Conservation (phyloP, 2,888 invertebrate genomes). For the Alviniconcha strummeri region DNA sequence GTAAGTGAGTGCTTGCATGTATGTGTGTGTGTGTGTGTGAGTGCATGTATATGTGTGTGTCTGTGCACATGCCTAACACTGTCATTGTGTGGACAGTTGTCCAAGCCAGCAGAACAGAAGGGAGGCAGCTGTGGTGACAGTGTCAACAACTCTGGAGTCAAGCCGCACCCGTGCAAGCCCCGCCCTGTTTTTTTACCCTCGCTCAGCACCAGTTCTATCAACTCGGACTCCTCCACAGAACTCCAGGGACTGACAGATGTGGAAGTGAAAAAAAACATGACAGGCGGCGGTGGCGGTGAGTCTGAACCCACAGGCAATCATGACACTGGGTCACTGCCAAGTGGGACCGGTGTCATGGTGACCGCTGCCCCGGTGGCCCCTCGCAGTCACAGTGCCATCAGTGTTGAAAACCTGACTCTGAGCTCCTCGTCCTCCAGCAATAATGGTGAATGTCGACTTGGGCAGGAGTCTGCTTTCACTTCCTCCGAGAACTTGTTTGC, state of each 20-base stretch:
- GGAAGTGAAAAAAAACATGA: conserved; percentile 35
- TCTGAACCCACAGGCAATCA: not conserved
- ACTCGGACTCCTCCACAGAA: conserved; percentile 39
- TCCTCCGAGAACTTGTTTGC: conserved; percentile 28
- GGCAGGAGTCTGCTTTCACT: not conserved
- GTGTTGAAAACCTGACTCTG: conserved; percentile 21
- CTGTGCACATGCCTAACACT: not conserved
- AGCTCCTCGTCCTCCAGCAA: not conserved
- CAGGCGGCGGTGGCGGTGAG: conserved; percentile 9
- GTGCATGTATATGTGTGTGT: not conserved
- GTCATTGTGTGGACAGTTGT: not conserved
- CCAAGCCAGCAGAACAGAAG: conserved; percentile 19
- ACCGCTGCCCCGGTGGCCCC: not conserved
- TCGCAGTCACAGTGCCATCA: not conserved
- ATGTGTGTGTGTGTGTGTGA: no score
- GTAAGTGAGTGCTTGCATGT: no score
- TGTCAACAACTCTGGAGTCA: not conserved
- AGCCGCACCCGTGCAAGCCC: conserved; percentile 10
- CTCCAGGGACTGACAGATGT: conserved; percentile 40
- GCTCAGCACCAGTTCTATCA: conserved; percentile 9
- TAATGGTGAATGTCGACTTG: conserved; percentile 13
- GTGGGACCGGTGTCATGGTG: not conserved
- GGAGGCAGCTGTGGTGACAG: conserved; percentile 13
- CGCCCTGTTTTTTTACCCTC: conserved; percentile 32
- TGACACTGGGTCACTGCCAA: conserved; percentile 7